Base-by-base conservation (phyloP, 2,113 vertebrate species). In the Montifringilla adamsi region DNA sequence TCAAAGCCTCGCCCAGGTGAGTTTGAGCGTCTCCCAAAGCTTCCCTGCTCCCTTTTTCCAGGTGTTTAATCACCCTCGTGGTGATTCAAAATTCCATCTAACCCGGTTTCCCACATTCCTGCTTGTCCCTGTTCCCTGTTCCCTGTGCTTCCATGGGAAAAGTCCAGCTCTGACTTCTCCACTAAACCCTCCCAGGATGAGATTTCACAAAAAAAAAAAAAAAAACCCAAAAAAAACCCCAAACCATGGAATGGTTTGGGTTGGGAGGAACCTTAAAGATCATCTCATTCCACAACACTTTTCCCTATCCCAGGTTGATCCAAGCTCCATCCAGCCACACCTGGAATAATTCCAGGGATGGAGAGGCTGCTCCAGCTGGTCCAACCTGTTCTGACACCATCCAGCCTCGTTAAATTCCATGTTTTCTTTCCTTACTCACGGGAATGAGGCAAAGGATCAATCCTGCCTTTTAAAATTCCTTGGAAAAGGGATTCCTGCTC, bases 91-190 rank as follows among this genome's bases (percentile, higher is more conserved):
- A 46, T 31, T 24, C 73, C n/a, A 33, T 4, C 64, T 15, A 17
- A 66, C 30, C 33, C 1, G 14, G 31, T 30, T 63, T 33, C 46
- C 55, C 21, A 13, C 2, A 0, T 87, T 92, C 37, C 46, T 47
- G 23, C 60, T 56, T 28, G 6, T 74, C 24, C 63, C 67, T 0
- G 2, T 6, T 74, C 24, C 63, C 67, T 0, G 2, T 6, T n/a
- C 8, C 62, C 62, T n/a, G 21, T 1, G 5, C 6, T 28, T 13
- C 80, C 26, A 12, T 0, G 2, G 39, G 58, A 76, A 1, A 4
- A 44, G 2, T 7, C 43, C 35, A 23, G 39, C 52, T 69, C 74
- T 2, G 3, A 41, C 20, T 83, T 85, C 43, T 46, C 53, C 39
- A 18, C 39, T 7, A 33, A 76, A 73, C 22, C 50, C 19, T 50